Conservation (phyloP, 2,797 vertebrate species). For the Neosalanx taihuensis region DNA sequence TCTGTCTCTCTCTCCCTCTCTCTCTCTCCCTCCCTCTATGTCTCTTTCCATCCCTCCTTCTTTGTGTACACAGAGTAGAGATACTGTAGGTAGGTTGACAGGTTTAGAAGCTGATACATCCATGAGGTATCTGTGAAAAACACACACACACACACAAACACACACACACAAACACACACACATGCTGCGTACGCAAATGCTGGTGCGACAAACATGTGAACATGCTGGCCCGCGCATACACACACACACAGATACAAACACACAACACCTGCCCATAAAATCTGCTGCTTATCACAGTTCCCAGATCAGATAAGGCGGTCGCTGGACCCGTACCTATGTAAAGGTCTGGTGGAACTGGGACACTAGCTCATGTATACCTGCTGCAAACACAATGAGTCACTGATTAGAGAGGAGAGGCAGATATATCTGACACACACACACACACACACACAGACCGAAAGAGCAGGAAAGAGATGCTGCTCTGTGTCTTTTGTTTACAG, state of each 20-base stretch:
- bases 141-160: background rate
- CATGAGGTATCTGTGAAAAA: background rate
- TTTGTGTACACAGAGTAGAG: no score
- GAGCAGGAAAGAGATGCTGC: conserved; percentile 35
- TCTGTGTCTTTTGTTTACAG: conserved; percentile 48
- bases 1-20: no score
- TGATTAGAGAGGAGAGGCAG: conserved; percentile 22
- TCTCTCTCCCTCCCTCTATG: no score
- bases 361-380: background rate
- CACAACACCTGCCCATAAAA: background rate
- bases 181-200: background rate
- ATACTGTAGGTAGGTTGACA: background rate
- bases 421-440: no score
- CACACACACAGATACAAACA: conserved; percentile 7
- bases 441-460: conserved; percentile 32
- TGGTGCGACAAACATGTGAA: background rate
- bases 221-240: background rate
- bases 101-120: background rate
- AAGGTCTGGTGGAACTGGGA: background rate
- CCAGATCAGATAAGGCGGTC: conserved; percentile 26
- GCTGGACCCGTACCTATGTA: conserved; percentile 3
- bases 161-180: background rate
- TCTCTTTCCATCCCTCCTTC: background rate
- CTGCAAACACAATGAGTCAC: background rate
- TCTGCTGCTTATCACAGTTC: conserved; percentile 25